Percentiles rank a stretch among this genome's conserved stretches.
Evolutionary conservation across 2,888 invertebrate species (phyloP).

Genomic region (Leistus spinibarbis): DNA sequence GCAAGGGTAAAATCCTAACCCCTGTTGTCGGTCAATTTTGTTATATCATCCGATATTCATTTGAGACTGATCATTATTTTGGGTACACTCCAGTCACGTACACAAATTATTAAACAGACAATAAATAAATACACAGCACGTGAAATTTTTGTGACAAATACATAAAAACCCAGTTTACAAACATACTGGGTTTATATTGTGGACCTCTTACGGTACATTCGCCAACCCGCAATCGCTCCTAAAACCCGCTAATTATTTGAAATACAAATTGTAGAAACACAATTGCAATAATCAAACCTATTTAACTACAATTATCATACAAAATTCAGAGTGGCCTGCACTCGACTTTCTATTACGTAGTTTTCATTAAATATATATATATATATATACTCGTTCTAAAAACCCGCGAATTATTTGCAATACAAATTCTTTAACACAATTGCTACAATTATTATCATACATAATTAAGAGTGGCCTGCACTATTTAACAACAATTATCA

Average conservation of each 20-base stretch:
- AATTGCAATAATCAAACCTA: not conserved
- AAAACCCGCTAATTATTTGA: not conserved
- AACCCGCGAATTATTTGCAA: too few species aligned
- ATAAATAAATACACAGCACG: conserved; percentile 39
- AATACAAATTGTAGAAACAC: not conserved
- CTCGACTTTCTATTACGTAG: too few species aligned
- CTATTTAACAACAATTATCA: too few species aligned
- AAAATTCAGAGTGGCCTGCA: too few species aligned
- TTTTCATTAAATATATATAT: too few species aligned
- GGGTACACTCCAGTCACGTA: conserved; percentile 30
- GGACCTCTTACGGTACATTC: conserved; percentile 55
- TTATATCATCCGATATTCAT: conserved; percentile 37
- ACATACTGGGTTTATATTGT: conserved; percentile 59
- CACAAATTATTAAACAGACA: conserved; percentile 23
- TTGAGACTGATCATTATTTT: conserved; percentile 21
- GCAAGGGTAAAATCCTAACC: conserved; percentile 57
- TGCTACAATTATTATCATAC: too few species aligned
- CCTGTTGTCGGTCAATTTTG: conserved; percentile 52
- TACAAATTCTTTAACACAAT: too few species aligned
- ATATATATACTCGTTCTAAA: too few species aligned
- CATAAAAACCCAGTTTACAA: conserved; percentile 61
- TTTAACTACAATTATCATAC: too few species aligned
- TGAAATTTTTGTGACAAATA: conserved; percentile 53
- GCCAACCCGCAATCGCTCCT: conserved; percentile 29
- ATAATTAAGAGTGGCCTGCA: too few species aligned